A percentile compares a stretch with the other conserved stretches of the same genome.
Conservation (phyloP, 30 jellyfish, hydroid and myxozoan species). For the Cassiopea xamachana region DNA sequence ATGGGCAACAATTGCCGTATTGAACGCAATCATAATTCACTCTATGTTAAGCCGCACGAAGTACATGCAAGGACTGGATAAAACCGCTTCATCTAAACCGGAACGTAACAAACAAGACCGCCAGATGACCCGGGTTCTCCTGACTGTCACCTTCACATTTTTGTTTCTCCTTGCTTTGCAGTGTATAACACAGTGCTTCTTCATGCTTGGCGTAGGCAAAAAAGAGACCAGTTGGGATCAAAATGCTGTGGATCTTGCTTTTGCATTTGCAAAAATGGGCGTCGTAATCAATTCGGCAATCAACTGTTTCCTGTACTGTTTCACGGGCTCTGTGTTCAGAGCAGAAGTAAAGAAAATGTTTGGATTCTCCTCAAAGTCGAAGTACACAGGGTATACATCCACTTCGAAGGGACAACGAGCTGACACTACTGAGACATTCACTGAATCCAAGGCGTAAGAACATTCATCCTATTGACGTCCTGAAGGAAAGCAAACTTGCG, state of each 20-base stretch:
- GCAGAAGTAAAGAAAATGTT: constrained; percentile 57
- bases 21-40: constrained; percentile 79
- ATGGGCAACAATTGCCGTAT: constrained; percentile 85
- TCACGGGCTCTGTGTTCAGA: constrained; percentile 72
- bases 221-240: constrained; percentile 47
- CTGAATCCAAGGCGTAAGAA: constrained; percentile 60
- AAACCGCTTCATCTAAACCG: constrained; percentile 50
- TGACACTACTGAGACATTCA: constrained; percentile 44
- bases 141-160: constrained; percentile 84
- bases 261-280: constrained; percentile 80
- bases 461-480: not conserved
- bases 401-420: constrained; percentile 48
- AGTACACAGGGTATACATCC: constrained; percentile 1
- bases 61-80: constrained; percentile 62
- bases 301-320: constrained; percentile 73
- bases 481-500: not conserved
- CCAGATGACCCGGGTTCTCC: constrained; percentile 86
- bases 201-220: constrained; percentile 87
- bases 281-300: constrained; percentile 82
- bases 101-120: constrained; percentile 78
- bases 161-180: constrained; percentile 87
- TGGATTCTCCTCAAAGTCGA: not conserved
- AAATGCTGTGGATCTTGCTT: constrained; percentile 56
- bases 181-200: constrained; percentile 92
- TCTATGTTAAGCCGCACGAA: constrained; percentile 61